phyloP scores from a whole-genome alignment of 2,797 vertebrate species.

The Gadopsis bispinosus region DNA sequence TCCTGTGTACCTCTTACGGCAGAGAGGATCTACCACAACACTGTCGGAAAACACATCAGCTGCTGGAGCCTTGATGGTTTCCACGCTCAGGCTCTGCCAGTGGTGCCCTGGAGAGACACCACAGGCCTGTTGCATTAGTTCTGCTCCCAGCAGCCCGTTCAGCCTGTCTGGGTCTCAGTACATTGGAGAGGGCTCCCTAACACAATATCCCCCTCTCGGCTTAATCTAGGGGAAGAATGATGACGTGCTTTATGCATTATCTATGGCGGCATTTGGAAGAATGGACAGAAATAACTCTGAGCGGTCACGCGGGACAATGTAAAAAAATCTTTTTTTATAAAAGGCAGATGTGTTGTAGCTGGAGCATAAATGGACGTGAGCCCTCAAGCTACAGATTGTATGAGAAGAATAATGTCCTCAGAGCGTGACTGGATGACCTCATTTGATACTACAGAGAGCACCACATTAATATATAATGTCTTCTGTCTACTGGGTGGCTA shows the following conservation, averaged over 20 bases:
- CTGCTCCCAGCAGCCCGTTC: slow-evolving; percentile 56
- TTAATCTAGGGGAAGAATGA: slow-evolving; percentile 74
- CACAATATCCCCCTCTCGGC: slow-evolving; percentile 59
- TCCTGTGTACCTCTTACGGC: slow-evolving; percentile 77
- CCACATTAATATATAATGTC: slow-evolving; percentile 34
- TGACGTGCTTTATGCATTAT: slow-evolving; percentile 66
- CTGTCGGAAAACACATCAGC: slow-evolving; percentile 81
- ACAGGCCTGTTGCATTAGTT: slow-evolving; percentile 79
- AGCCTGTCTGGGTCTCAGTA: slow-evolving; percentile 49
- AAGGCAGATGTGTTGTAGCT: slow-evolving; percentile 59
- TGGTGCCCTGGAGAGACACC: slow-evolving; percentile 62
- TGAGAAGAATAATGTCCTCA: slow-evolving; percentile 53
- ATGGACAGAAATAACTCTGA: slow-evolving; percentile 73
- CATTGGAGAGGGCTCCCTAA: slow-evolving; percentile 50
- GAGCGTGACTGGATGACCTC: slow-evolving; percentile 58
- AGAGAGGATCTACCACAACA: slow-evolving; percentile 83
- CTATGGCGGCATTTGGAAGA: slow-evolving; percentile 61
- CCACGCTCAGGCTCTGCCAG: slow-evolving; percentile 61
- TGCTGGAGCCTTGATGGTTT: slow-evolving; percentile 64
- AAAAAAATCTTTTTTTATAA: slow-evolving; percentile 44
- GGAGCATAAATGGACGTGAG: slow-evolving; percentile 55
- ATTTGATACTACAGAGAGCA: slow-evolving; percentile 30
- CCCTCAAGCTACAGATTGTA: slow-evolving; percentile 44
- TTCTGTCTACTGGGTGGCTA: slow-evolving; percentile 44
- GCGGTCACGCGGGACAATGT: slow-evolving; percentile 56